These are phyloP conservation scores for Zosterops japonicus DNA, from an alignment of 2,113 vertebrate species.

Conservation along the genomic window DNA sequence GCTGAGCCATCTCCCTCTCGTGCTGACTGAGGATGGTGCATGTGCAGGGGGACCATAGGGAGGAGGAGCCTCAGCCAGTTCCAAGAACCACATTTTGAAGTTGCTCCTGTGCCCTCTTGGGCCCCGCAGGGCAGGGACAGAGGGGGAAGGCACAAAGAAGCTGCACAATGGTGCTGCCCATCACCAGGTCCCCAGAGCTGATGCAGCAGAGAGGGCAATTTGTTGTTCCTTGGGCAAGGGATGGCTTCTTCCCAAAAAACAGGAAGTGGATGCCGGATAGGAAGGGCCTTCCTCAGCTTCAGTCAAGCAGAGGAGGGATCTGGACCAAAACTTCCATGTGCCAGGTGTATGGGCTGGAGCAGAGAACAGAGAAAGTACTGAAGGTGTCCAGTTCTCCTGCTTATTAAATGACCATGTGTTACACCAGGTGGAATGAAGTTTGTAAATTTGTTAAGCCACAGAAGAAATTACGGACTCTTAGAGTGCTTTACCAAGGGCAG, in stretches of 20 bases:
- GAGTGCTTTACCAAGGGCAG: background rate
- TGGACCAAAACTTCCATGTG: background rate
- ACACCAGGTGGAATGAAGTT: background rate
- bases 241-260: background rate
- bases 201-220: background rate
- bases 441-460: background rate
- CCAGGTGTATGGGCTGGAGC: background rate
- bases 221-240: background rate
- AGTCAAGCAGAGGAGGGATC: background rate
- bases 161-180: background rate
- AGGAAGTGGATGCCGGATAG: background rate
- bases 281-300: background rate
- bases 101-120: background rate
- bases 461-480: background rate
- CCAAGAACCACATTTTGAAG: rapidly evolving
- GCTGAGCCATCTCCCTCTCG: rapidly evolving
- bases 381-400: background rate
- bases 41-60: rapidly evolving
- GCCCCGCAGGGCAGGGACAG: background rate
- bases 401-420: background rate
- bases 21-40: background rate
- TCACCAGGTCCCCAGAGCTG: background rate
- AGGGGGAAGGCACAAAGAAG: background rate
- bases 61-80: background rate
- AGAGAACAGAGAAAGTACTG: background rate